Evolutionary conservation across 2,888 invertebrate species (phyloP), one percentile per base, ranked within the genome.

Genomic region (Kuschelorhynchus macadamiae): DNA sequence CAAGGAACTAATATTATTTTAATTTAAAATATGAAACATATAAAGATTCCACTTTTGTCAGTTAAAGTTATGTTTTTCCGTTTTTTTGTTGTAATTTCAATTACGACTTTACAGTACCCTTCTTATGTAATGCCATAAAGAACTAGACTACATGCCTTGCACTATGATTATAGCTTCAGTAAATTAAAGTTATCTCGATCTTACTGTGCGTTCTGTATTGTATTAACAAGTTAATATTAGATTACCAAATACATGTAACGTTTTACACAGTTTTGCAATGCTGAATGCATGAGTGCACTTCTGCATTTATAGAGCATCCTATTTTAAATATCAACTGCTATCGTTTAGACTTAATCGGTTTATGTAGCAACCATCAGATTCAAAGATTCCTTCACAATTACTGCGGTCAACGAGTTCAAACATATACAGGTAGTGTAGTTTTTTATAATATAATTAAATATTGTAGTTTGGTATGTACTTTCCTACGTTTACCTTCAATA

Each of bases 291-390:
- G 49, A 49, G 49, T 25, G 49, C 49, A 49, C 49, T 49, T 49
- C 25, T 49, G 49, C 49, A 49, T 49, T 49, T 49, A 30, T 49
- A 30, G 49, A 49, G 49, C 49, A 49, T 49, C 49, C 20, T 49
- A 25, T 49, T 49, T 49, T 49, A 49, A 49, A 49, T 49, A 49
- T 49, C 21, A 49, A 49, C 49, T 7, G 25, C 9, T 25, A 49
- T 49, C 49, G 30, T 25, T 49, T 49, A 49, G 17, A 49, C 25
- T 11, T 49, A 49, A 49, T 49, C 25, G 49, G 49, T 49, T 25
- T 49, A 8, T 46, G 25, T 7, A 25, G 25, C 25, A 25, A 7
- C 4, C 25, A 25, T n/a, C n/a, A n/a, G n/a, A n/a, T n/a, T n/a
- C 30, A 9, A 7, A 30, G 30, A 30, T 30, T 30, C 5, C 30